Evolutionary conservation across 2,888 invertebrate species (phyloP).

Genomic region (Pharmacophagus antenor): DNA sequence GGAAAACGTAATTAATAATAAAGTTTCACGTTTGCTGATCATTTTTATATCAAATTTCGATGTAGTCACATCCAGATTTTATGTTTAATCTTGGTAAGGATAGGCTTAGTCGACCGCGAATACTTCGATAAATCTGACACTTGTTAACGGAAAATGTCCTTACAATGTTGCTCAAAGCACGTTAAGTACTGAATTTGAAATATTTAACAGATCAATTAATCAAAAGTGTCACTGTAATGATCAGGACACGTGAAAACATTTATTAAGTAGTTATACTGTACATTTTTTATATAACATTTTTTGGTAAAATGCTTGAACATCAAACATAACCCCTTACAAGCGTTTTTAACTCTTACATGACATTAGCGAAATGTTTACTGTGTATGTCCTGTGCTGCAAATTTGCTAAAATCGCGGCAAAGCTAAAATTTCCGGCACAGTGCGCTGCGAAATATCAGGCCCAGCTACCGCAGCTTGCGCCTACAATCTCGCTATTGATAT

Average conservation of each 20-base stretch:
- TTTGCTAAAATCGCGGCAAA: slow-evolving; percentile 17
- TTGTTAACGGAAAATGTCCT: slow-evolving; percentile 61
- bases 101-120: slow-evolving; percentile 60
- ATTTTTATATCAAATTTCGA: neutral
- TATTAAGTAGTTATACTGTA: too few species aligned
- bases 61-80: slow-evolving; percentile 32
- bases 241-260: too few species aligned
- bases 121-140: slow-evolving; percentile 68
- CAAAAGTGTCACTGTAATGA: neutral
- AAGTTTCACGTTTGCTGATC: neutral
- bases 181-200: slow-evolving; percentile 36
- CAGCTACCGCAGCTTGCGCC: slow-evolving; percentile 15
- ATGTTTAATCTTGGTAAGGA: slow-evolving; percentile 44
- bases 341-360: neutral
- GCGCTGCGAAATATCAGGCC: slow-evolving; percentile 16
- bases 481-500: slow-evolving; percentile 64
- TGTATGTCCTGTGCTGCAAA: slow-evolving; percentile 7
- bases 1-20: neutral
- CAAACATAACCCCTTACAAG: too few species aligned
- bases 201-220: neutral
- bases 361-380: neutral
- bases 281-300: too few species aligned
- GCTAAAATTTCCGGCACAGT: slow-evolving; percentile 15
- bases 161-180: slow-evolving; percentile 51
- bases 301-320: too few species aligned